A percentile compares a stretch with the other conserved stretches of the same genome.
Conservation (phyloP, 2,113 vertebrate species). For the Verasper variegatus region DNA sequence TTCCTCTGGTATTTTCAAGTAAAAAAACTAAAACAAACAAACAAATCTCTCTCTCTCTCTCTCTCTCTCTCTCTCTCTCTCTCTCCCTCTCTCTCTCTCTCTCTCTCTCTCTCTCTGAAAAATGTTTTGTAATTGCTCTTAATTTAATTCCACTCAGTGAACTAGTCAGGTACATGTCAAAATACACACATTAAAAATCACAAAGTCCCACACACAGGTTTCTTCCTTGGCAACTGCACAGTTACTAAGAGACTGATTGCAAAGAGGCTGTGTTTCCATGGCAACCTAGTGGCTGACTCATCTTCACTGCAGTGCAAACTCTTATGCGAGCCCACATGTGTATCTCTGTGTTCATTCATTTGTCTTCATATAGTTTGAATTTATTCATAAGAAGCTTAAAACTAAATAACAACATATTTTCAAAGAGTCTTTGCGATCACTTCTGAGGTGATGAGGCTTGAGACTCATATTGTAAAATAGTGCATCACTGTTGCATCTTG, state of each 20-base stretch:
- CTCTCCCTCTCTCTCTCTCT: too few relatives aligned
- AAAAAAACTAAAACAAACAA: too few relatives aligned
- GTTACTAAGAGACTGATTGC: constrained; percentile 78
- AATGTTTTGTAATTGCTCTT: neutral
- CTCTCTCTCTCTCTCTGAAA: too few relatives aligned
- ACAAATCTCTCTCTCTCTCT: too few relatives aligned
- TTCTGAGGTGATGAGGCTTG: too few relatives aligned
- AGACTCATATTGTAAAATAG: too few relatives aligned
- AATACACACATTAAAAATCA: constrained; percentile 30
- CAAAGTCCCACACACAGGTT: constrained; percentile 18
- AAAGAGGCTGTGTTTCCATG: constrained; percentile 78
- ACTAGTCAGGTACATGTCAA: neutral
- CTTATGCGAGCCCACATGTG: constrained; percentile 21
- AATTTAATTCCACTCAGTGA: neutral
- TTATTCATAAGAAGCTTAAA: neutral
- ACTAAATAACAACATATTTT: neutral
- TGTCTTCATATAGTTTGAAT: neutral
- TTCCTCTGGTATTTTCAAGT: too few relatives aligned
- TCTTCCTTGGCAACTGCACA: constrained; percentile 65
- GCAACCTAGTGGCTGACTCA: constrained; percentile 75
- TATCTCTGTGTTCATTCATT: constrained; percentile 37
- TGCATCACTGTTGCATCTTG: too few relatives aligned
- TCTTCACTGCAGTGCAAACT: constrained; percentile 64
- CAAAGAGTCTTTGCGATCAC: neutral
- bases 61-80: too few relatives aligned